phyloP scores from a whole-genome alignment of 2,888 invertebrate species.

The Macaria notata region DNA sequence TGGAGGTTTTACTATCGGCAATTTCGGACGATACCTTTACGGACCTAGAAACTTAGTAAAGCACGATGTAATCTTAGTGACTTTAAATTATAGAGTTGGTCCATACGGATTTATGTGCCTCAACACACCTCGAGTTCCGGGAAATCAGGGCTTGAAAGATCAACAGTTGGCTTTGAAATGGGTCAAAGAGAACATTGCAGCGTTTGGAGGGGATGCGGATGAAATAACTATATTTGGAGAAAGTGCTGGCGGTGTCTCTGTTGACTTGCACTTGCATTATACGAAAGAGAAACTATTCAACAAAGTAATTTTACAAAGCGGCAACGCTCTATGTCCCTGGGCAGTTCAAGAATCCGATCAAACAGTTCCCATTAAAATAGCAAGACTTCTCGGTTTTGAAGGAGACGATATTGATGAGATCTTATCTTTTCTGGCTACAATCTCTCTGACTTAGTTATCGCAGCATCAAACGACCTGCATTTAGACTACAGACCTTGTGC shows the following conservation, averaged over 20 bases:
- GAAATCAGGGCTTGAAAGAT: conserved; percentile 62
- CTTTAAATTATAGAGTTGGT: conserved; percentile 59
- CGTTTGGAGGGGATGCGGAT: conserved; percentile 55
- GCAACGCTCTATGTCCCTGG: conserved; percentile 35
- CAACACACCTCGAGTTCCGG: conserved; percentile 47
- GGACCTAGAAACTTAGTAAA: conserved; percentile 50
- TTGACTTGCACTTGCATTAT: conserved; percentile 49
- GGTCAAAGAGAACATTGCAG: conserved; percentile 54
- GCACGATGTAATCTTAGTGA: conserved; percentile 54
- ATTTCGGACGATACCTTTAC: conserved; percentile 37
- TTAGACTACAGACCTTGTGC: conserved; percentile 26
- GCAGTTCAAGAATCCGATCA: neutral
- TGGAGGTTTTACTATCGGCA: conserved; percentile 46
- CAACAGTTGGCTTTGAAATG: conserved; percentile 54
- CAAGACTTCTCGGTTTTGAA: neutral
- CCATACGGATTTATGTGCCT: conserved; percentile 63
- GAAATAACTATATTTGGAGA: conserved; percentile 56
- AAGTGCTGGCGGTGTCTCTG: conserved; percentile 53
- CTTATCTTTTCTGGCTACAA: neutral
- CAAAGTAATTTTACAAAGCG: conserved; percentile 55
- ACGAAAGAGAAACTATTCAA: conserved; percentile 49
- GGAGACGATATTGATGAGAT: neutral
- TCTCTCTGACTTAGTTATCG: neutral
- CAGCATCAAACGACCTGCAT: conserved; percentile 14
- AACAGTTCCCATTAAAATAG: neutral